Percentiles rank a stretch among this genome's conserved stretches.
Evolutionary conservation across 2,797 vertebrate species (phyloP).

Genomic region (Melanotaenia pygmaea): DNA sequence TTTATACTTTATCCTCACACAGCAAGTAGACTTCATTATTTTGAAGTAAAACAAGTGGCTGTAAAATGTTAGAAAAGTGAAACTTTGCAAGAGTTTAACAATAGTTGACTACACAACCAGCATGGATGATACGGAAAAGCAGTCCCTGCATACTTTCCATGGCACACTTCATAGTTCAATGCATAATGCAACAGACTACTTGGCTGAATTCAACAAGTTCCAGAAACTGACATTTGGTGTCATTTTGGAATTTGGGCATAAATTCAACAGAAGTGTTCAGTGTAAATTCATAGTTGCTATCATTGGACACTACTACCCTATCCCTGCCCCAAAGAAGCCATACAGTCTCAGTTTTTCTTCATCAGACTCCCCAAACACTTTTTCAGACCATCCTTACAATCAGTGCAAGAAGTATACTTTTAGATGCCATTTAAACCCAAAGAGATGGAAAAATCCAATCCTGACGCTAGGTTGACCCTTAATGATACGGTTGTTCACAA

Average conservation of each 20-base stretch:
- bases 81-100: conserved; percentile 4
- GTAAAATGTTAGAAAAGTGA: not conserved
- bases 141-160: conserved; percentile 37
- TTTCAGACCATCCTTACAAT: conserved; percentile 59
- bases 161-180: conserved; percentile 47
- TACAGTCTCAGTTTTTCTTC: conserved; percentile 37
- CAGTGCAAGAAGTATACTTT: conserved; percentile 63
- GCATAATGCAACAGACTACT: conserved; percentile 69
- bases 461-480: conserved; percentile 63
- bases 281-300: conserved; percentile 50
- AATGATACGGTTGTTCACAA: conserved; percentile 39
- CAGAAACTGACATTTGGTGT: conserved; percentile 71
- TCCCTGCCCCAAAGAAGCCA: conserved; percentile 52
- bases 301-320: conserved; percentile 18
- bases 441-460: conserved; percentile 71
- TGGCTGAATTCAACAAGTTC: conserved; percentile 52
- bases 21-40: not conserved
- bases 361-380: conserved; percentile 44
- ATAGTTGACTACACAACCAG: conserved; percentile 6
- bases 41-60: conserved; percentile 4
- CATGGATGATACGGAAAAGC: conserved; percentile 22
- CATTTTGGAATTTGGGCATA: conserved; percentile 64
- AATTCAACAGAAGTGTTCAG: conserved; percentile 55
- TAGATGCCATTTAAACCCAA: conserved; percentile 72
- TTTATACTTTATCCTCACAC: not conserved